Base-by-base conservation (phyloP, 2,888 invertebrate genomes). In the Agrotis puta region DNA sequence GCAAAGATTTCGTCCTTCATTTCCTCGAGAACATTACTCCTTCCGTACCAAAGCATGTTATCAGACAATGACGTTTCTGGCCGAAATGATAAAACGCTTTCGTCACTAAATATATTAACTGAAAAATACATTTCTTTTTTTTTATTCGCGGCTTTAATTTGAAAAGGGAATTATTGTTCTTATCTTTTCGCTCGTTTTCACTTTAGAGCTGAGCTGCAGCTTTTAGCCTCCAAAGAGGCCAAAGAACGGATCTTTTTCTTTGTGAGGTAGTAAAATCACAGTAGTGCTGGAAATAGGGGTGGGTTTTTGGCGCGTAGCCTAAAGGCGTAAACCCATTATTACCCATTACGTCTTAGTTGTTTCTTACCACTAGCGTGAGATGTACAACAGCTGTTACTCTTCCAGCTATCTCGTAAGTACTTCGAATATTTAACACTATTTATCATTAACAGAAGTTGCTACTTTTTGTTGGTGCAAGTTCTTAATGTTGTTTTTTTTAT, bases 11-110 rank as follows among this genome's bases (percentile, higher is more conserved):
- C 88, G 88, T 86, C 88, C 88, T 89, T 93, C 91, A 93, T 93
- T 94, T 93, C 92, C 93, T 92, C 81, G 85, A 88, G 88, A 90
- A 89, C 80, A 82, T 90, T 92, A 91, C 90, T 91, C 90, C 92
- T 93, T 92, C 91, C 91, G 89, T 86, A 82, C 82, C 76, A 84
- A 87, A 89, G 82, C 85, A 88, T 88, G 90, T 90, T 93, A 93
- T 93, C 92, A 89, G 87, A 87, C 87, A 88, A 89, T 87, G 87
- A 87, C 87, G 85, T 88, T 70, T 70, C 88, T 85, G 74, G 73
- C 71, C 79, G 77, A 87, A 85, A 85, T 89, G 84, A 88, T 83
- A 86, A 88, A 88, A 86, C 81, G 71, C 64, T 81, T 69, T 84
- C 72, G 70, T 83, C 79, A 70, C 85, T 73, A 61, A 85, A 74